Base-by-base conservation (phyloP, 2,113 vertebrate genomes). In the Bungarus multicinctus region DNA sequence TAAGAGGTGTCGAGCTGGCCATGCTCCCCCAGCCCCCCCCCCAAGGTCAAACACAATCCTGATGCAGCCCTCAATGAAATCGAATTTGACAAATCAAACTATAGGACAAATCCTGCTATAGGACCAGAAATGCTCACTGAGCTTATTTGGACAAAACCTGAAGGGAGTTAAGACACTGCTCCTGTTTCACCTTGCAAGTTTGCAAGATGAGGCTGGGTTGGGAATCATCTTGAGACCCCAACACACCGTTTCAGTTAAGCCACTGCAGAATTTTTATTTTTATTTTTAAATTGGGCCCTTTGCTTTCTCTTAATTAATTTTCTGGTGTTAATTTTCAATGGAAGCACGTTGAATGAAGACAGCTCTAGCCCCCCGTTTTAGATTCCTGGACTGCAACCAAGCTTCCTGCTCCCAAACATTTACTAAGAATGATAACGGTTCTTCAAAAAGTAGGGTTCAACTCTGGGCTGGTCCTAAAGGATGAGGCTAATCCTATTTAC, bases 401-500 rank as follows among this genome's bases (percentile, higher is more conserved):
- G 45, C 89, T 52, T 74, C 30, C 27, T 23, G 16, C 12, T 39
- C 7, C 34, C 39, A 86, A 34, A n/a, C 12, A 27, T 93, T n/a
- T 60, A 52, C 22, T 55, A 53, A 90, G 54, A 30, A 7, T 86
- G 85, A 52, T 39, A 55, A 7, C 25, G 1, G 18, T 22, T 81
- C 34, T 81, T 81, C 34, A 50, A 81, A 39, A 43, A 81, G 34
- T 39, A 81, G 18, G 34, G 74, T 81, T 47, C 74, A 89, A 50
- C 54, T 14, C 58, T 58, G 30, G 43, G 69, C 50, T 43, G 34
- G 50, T 92, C 88, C 87, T 22, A 39, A 74, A 86, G 27, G 92
- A 85, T 93, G 92, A 12, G 9, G 27, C 43, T 93, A 93, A 93
- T 93, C 92, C 54, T 55, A 90, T 93, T 93, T 52, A 60, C 69